Evolutionary conservation across 2,797 vertebrate genomes (phyloP).

Genomic region (Siniperca undulata): DNA sequence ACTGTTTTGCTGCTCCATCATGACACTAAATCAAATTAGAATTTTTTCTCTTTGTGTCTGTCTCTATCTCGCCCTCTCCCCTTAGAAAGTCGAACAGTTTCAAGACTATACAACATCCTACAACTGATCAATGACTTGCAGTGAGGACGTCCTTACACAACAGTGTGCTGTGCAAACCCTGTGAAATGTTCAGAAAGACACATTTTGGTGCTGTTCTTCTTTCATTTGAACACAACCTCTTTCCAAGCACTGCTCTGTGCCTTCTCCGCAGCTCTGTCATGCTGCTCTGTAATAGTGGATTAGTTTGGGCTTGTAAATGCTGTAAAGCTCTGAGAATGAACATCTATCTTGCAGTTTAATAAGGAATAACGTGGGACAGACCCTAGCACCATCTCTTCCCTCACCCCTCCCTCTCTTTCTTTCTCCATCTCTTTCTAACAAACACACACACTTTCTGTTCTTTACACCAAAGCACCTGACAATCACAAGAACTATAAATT

Average conservation of each 20-base stretch:
- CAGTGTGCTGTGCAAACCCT: conserved; percentile 4
- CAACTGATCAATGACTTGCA: conserved; percentile 9
- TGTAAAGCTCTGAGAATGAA: conserved; percentile 57
- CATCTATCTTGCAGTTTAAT: conserved; percentile 69
- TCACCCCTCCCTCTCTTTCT: conserved; percentile 23
- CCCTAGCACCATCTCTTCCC: background rate
- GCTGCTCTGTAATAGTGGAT: conserved; percentile 56
- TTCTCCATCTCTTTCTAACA: conserved; percentile 30
- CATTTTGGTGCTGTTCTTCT: conserved; percentile 6
- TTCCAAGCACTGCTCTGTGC: conserved; percentile 10
- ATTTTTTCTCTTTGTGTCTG: background rate
- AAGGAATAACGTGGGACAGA: conserved; percentile 53
- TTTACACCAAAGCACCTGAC: conserved; percentile 45
- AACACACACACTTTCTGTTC: conserved; percentile 27
- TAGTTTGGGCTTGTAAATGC: conserved; percentile 63
- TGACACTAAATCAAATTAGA: conserved; percentile 1
- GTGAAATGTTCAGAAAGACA: conserved; percentile 4
- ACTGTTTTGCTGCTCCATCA: too few species aligned
- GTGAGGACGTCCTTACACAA: background rate
- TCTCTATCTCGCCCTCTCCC: background rate
- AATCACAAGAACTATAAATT: conserved; percentile 31
- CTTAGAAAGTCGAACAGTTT: conserved; percentile 12
- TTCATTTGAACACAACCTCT: conserved; percentile 18
- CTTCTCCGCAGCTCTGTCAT: conserved; percentile 32
- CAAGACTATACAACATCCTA: background rate